Conservation (phyloP, 2,797 vertebrate genomes). For the Sebastiscus tertius region DNA sequence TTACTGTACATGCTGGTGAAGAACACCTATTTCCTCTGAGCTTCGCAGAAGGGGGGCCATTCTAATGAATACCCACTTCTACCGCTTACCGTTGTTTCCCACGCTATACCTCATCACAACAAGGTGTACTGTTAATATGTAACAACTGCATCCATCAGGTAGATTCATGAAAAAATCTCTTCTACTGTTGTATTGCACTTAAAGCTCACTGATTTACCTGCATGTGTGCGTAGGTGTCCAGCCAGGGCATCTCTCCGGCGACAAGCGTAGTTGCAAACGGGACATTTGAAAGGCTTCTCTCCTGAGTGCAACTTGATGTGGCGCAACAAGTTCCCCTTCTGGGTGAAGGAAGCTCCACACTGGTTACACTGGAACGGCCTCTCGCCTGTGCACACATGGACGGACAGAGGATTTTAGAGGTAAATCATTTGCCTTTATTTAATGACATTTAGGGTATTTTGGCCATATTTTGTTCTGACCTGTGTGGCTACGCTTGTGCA, state of each 20-base stretch:
- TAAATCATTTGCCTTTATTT: neutral
- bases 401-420: neutral
- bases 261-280: conserved; percentile 95
- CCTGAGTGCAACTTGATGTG: conserved; percentile 98
- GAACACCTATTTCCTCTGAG: conserved; percentile 67
- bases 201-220: conserved; percentile 83
- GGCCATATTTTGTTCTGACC: conserved; percentile 77
- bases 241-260: conserved; percentile 93
- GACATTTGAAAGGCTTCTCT: conserved; percentile 98
- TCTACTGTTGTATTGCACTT: neutral
- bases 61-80: conserved; percentile 32
- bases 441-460: neutral
- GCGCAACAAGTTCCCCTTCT: conserved; percentile 95
- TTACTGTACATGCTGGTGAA: conserved; percentile 55
- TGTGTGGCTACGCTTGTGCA: conserved; percentile 98
- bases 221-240: conserved; percentile 95
- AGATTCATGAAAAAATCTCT: neutral
- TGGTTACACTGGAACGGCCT: conserved; percentile 97
- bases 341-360: conserved; percentile 97
- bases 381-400: conserved; percentile 84
- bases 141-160: neutral
- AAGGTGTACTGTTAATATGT: neutral
- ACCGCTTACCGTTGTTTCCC: neutral
- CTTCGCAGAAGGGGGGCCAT: conserved; percentile 36
- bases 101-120: neutral